phyloP scores from a whole-genome alignment of 2,113 vertebrate species.

The Onychostoma macrolepis region DNA sequence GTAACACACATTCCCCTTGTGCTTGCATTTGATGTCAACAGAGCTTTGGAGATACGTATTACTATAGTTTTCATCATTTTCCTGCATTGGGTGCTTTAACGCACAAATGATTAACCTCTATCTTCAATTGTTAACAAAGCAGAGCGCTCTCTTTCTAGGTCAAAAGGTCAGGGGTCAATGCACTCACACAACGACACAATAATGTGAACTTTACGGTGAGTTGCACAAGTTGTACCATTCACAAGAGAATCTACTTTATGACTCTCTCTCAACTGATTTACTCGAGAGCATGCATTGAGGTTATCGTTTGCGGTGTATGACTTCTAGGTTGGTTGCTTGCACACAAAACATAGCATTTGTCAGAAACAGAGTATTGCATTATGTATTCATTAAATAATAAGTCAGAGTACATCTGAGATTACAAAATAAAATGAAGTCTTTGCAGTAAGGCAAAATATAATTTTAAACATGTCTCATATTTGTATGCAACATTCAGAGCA shows the following conservation, averaged over 20 bases:
- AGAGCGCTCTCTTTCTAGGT: conserved; percentile 21
- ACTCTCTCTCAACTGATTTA: neutral
- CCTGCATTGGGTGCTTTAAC: neutral
- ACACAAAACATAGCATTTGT: neutral
- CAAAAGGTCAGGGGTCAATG: conserved; percentile 16
- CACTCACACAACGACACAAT: conserved; percentile 5
- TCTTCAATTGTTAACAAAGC: neutral
- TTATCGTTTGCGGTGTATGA: neutral
- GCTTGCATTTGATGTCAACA: neutral
- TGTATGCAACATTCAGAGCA: neutral
- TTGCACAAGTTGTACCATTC: neutral
- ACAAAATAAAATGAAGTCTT: neutral
- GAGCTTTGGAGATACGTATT: neutral
- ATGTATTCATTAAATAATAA: neutral
- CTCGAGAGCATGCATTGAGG: neutral
- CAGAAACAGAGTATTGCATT: neutral
- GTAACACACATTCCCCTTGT: neutral
- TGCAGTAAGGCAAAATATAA: neutral
- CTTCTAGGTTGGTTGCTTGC: neutral
- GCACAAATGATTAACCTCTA: conserved; percentile 11
- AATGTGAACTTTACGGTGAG: neutral
- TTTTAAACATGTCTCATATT: neutral
- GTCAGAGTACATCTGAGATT: neutral
- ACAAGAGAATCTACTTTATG: neutral
- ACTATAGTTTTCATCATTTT: neutral